Evolutionary conservation across 2,797 vertebrate species (phyloP).

Genomic region (Coregonus suidteri): DNA sequence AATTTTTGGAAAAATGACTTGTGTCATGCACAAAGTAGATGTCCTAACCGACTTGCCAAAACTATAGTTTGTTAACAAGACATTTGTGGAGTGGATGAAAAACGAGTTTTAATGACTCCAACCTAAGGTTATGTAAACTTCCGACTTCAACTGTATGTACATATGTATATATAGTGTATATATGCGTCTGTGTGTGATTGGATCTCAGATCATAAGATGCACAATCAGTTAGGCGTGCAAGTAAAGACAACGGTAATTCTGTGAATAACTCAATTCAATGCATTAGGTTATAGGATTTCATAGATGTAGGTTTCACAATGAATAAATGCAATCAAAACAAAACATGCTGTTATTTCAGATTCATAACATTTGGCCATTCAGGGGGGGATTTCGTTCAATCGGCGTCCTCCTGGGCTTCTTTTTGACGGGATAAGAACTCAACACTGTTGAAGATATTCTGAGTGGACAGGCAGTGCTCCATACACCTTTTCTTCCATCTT

Average conservation of each 20-base stretch:
- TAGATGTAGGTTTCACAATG: background rate
- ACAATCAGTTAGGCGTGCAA: background rate
- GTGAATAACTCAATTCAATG: background rate
- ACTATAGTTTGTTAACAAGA: too few relatives aligned
- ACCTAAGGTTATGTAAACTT: too few relatives aligned
- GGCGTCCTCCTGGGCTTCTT: conserved; percentile 47
- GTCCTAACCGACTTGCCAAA: too few relatives aligned
- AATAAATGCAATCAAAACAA: conserved; percentile 37
- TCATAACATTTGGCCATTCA: conserved; percentile 52
- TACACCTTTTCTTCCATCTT: conserved; percentile 80
- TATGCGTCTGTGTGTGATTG: background rate
- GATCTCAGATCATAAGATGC: background rate
- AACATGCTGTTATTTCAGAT: conserved; percentile 58
- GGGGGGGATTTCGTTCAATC: conserved; percentile 20
- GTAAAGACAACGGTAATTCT: background rate
- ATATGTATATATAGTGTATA: too few relatives aligned
- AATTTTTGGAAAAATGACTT: too few relatives aligned
- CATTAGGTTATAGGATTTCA: background rate
- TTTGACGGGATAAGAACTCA: conserved; percentile 72
- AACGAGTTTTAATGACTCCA: too few relatives aligned
- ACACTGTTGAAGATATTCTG: conserved; percentile 85
- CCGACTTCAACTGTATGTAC: too few relatives aligned
- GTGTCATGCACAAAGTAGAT: too few relatives aligned
- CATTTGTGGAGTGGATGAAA: too few relatives aligned
- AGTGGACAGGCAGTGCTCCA: conserved; percentile 79